Evolutionary conservation across 2,888 invertebrate species (phyloP), one percentile per base, ranked within the genome.

Genomic region (Tholera decimalis): DNA sequence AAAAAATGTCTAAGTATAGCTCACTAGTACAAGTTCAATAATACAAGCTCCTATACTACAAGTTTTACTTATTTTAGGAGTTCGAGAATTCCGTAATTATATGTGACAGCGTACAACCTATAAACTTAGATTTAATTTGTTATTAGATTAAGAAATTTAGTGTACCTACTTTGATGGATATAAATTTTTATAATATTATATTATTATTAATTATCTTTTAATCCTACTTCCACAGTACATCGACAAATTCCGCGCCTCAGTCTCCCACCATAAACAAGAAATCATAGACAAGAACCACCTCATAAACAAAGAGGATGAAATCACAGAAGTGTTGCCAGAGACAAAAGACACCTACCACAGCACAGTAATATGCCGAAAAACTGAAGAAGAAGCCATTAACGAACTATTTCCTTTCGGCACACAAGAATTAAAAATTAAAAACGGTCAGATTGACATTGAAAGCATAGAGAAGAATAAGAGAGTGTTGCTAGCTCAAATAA

Each of bases 381-480:
- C 44, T 18, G 62, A 72, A 20, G 63, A 80, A 8, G 43, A 74
- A 0, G 54, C 67, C 2, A 76, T 77, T 20, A 9, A 83, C 3
- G 84, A 92, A 22, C 72, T 95, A 5, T 94, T 96, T 51, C 95
- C 95, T 0, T 93, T 87, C 50, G 85, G 85, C 2, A 80, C 59
- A 2, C 80, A 86, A 0, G 82, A 82, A 0, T 68, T 91, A 1
- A 67, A 68, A 1, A 50, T 88, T 0, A 72, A 83, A 18, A 83
- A 91, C 20, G 92, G 91, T 0, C 86, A 91, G 55, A 83, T 95
- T 1, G 88, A 86, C 1, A 49, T 96, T 1, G 91, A 92, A 60
- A 89, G 89, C 47, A 90, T 96, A 49, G 96, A 96, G 69, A 88
- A 60, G 28, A 95, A 92, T 20, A 96, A 96, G 77, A 72, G 95